Base-by-base conservation (phyloP, 2,888 invertebrate genomes). In the Theodoxus fluviatilis region DNA sequence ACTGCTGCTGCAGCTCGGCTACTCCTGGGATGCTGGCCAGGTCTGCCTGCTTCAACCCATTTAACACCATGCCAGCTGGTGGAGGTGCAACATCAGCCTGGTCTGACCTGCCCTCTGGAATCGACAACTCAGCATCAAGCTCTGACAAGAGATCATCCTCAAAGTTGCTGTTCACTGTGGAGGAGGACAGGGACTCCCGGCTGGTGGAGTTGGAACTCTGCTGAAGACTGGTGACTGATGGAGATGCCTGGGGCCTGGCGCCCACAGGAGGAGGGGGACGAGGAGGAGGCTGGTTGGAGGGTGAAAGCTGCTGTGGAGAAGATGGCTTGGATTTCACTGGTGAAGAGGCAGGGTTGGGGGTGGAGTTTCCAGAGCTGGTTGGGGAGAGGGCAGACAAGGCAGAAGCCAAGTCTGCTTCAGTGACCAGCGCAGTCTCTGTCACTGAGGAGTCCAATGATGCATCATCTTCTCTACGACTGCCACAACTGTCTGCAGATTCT, bases 81-180 rank as follows among this genome's bases (percentile, higher is more conserved):
- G n/a, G n/a, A n/a, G n/a, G n/a, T n/a, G n/a, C n/a, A n/a, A n/a
- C n/a, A n/a, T n/a, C n/a, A n/a, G n/a, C n/a, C n/a, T n/a, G n/a
- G n/a, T n/a, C n/a, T n/a, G n/a, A n/a, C n/a, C n/a, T n/a, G n/a
- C n/a, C n/a, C n/a, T n/a, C n/a, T n/a, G n/a, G n/a, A n/a, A n/a
- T n/a, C n/a, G n/a, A n/a, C 28, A 79, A 63, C 55, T 77, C 80
- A 61, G 78, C 79, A 75, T 83, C 82, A 38, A 83, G 73, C 66
- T 83, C 81, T 37, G 76, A 77, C 63, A 82, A 68, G 3, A 83
- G 72, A 35, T 81, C 81, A 71, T 82, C 83, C 65, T 81, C 81
- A 12, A 74, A 76, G 43, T n/a, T n/a, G n/a, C n/a, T n/a, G n/a
- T 43, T 75, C 73, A 25, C 57, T 66, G 15, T 68, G 67, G n/a